Conservation (phyloP, 37 sponge, comb jelly and placozoan species). For the Aphrocallistes beatrix region DNA sequence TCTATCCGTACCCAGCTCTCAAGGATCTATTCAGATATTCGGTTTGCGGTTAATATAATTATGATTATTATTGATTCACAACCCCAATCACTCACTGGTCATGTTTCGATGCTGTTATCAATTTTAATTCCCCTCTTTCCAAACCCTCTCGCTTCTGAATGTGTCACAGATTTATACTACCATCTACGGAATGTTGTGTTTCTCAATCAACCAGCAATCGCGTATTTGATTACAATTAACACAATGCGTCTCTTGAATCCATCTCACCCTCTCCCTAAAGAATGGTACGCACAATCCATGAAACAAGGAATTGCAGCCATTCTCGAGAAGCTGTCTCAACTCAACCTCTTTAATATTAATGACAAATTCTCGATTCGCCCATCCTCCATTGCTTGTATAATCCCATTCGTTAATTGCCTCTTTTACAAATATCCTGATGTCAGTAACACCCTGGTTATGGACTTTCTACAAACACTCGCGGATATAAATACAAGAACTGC, state of each 20-base stretch:
- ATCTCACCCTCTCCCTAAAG: not conserved
- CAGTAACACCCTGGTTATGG: not conserved
- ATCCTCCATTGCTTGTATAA: not conserved
- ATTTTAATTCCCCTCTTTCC: not conserved
- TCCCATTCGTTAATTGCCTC: not conserved
- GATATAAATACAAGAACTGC: not conserved
- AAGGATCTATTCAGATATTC: not conserved
- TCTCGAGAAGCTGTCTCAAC: constrained; percentile 4
- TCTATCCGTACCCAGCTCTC: not conserved
- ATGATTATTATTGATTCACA: not conserved
- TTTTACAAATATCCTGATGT: not conserved
- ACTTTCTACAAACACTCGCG: not conserved
- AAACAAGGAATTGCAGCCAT: not conserved
- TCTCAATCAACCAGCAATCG: not conserved
- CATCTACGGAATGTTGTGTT: not conserved
- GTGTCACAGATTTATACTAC: not conserved
- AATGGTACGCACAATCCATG: not conserved
- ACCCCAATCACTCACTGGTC: not conserved
- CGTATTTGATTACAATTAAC: not conserved
- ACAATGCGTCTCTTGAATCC: not conserved
- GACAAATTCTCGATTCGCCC: not conserved
- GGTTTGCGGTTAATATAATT: not conserved
- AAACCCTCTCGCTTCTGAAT: not conserved
- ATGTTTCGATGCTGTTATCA: not conserved
- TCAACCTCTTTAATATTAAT: not conserved